phyloP scores from a whole-genome alignment of 1,140 invertebrate species.

The Lycorma delicatula region DNA sequence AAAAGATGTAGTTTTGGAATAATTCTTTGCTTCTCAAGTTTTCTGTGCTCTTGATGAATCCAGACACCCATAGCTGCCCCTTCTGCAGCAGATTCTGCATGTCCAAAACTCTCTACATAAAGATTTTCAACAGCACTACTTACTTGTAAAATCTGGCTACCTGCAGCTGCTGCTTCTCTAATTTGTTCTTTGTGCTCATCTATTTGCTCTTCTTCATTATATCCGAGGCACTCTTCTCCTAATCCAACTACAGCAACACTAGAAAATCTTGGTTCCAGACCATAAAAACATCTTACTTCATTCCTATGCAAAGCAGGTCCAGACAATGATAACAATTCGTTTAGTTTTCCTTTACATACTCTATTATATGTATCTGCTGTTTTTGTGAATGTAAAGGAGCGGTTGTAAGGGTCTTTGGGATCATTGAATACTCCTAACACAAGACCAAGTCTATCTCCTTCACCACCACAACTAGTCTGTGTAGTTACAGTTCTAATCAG shows the following conservation, averaged over 20 bases:
- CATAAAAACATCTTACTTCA: conserved; percentile 51
- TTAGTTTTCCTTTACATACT: conserved; percentile 6
- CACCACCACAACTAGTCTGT: too few species aligned
- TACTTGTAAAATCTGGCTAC: conserved; percentile 45
- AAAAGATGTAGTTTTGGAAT: conserved; percentile 17
- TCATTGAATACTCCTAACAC: too few species aligned
- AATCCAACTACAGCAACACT: conserved; percentile 60
- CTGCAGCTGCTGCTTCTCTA: conserved; percentile 52
- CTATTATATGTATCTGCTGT: not conserved
- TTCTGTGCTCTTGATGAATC: conserved; percentile 47
- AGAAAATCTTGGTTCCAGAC: conserved; percentile 47
- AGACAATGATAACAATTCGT: conserved; percentile 1
- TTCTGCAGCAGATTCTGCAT: conserved; percentile 67
- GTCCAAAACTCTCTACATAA: conserved; percentile 55
- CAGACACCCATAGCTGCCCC: conserved; percentile 53
- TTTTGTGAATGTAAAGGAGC: not conserved
- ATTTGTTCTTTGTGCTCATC: conserved; percentile 60
- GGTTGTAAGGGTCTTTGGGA: not conserved
- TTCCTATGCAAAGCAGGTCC: conserved; percentile 41
- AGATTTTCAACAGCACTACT: conserved; percentile 28
- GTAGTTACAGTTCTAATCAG: too few species aligned
- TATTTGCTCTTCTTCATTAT: conserved; percentile 54
- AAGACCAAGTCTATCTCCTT: too few species aligned
- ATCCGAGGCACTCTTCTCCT: conserved; percentile 49
- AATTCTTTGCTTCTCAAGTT: conserved; percentile 7